A percentile compares a stretch with the other conserved stretches of the same genome.
phyloP scores from a whole-genome alignment of 2,797 vertebrate genomes.

The Huso huso region DNA sequence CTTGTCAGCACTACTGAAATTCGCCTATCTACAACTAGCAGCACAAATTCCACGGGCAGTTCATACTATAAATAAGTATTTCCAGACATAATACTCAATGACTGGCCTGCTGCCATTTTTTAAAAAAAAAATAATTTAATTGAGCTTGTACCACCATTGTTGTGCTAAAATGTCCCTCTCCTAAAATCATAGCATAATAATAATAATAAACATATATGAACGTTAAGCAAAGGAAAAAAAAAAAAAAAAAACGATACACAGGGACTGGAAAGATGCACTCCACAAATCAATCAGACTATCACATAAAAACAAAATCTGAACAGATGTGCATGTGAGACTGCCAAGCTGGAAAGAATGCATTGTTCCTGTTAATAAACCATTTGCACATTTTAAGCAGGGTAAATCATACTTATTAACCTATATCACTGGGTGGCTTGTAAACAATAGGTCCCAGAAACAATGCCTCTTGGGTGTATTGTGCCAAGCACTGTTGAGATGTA shows the following conservation, averaged over 20 bases:
- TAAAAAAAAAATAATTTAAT: no score
- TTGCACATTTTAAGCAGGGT: slow-evolving; percentile 70
- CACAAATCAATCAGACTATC: slow-evolving; percentile 67
- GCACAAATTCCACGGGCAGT: no score
- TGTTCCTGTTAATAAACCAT: slow-evolving; percentile 73
- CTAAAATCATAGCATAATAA: no score
- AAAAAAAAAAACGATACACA: neutral
- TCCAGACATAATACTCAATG: no score
- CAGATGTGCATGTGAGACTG: slow-evolving; percentile 59
- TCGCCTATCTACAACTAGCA: no score
- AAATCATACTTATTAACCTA: slow-evolving; percentile 95
- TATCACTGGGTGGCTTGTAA: slow-evolving; percentile 77
- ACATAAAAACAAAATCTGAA: slow-evolving; percentile 47
- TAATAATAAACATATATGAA: no score
- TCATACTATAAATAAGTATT: no score
- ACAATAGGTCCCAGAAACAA: slow-evolving; percentile 79
- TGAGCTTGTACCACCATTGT: no score
- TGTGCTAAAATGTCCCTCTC: no score
- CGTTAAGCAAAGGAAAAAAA: slow-evolving; percentile 32
- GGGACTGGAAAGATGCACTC: slow-evolving; percentile 67
- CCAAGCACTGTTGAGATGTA: slow-evolving; percentile 45
- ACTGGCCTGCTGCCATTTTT: no score
- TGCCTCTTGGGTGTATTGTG: slow-evolving; percentile 52
- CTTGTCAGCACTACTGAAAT: no score
- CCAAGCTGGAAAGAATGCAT: slow-evolving; percentile 62